phyloP scores from a whole-genome alignment of 2,113 vertebrate species.

The Turdus rufiventris region DNA sequence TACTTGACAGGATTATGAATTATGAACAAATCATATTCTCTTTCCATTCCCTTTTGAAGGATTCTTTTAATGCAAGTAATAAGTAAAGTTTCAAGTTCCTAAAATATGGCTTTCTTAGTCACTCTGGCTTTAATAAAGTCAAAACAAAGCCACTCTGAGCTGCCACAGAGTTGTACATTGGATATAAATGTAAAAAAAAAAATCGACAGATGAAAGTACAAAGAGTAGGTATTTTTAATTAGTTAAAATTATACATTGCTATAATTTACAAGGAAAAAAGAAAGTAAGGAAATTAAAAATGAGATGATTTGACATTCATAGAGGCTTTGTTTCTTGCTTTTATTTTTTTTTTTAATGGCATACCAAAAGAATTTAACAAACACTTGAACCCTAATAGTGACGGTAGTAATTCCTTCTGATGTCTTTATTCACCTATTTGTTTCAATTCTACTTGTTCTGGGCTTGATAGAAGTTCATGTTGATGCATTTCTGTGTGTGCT shows the following conservation, averaged over 20 bases:
- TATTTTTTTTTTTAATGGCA: background rate
- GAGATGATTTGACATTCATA: background rate
- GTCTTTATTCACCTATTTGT: background rate
- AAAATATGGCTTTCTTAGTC: background rate
- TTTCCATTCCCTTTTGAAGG: conserved; percentile 6
- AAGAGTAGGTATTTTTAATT: background rate
- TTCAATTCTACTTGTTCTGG: background rate
- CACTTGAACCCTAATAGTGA: background rate
- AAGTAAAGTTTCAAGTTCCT: conserved; percentile 15
- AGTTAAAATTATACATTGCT: background rate
- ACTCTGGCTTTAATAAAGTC: background rate
- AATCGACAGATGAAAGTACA: background rate
- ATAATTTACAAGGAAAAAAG: background rate
- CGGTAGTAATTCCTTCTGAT: background rate
- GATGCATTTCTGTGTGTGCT: background rate
- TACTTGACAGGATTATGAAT: conserved; percentile 53
- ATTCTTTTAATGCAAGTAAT: conserved; percentile 35
- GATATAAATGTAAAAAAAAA: background rate
- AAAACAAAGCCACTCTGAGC: background rate
- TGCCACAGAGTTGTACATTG: background rate
- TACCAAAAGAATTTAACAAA: background rate
- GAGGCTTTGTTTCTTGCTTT: background rate
- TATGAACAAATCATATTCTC: conserved; percentile 44
- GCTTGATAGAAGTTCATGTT: background rate
- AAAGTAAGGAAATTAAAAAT: background rate